A percentile compares a stretch with the other conserved stretches of the same genome.
Evolutionary conservation across 2,797 vertebrate genomes (phyloP).

Genomic region (Cheirogaleus major): DNA sequence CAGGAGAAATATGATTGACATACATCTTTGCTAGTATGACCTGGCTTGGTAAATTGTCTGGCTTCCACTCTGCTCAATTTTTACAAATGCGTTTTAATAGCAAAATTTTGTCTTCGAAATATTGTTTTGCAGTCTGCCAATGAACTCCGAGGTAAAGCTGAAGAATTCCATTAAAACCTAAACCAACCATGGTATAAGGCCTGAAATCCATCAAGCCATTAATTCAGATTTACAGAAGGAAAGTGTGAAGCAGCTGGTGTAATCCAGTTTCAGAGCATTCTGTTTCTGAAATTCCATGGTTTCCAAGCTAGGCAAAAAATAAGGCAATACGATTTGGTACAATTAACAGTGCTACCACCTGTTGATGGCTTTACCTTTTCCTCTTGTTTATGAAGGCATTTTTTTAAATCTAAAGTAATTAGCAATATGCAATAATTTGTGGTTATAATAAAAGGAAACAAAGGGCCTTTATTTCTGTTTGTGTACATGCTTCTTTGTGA

Average conservation of each 20-base stretch:
- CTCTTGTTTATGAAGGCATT: background rate
- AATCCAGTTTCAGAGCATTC: slow-evolving; percentile 29
- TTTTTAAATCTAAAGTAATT: background rate
- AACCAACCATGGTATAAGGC: background rate
- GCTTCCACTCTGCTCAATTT: background rate
- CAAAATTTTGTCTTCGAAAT: slow-evolving; percentile 31
- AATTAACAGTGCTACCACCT: slow-evolving; percentile 6
- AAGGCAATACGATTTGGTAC: background rate
- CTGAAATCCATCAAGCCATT: slow-evolving; percentile 54
- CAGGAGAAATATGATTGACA: slow-evolving; percentile 24
- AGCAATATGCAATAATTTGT: background rate
- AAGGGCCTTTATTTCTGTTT: background rate
- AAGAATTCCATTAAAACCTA: slow-evolving; percentile 57
- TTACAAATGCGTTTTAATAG: slow-evolving; percentile 1
- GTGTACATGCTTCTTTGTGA: background rate
- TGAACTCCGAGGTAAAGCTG: slow-evolving; percentile 8
- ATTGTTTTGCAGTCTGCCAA: background rate
- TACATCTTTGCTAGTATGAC: background rate
- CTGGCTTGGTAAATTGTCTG: slow-evolving; percentile 40
- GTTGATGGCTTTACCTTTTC: background rate
- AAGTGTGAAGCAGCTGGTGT: background rate
- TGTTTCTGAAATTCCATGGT: slow-evolving; percentile 22
- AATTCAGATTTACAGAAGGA: background rate
- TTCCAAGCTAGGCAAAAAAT: slow-evolving; percentile 10
- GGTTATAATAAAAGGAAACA: background rate